phyloP scores from a whole-genome alignment of 2,113 vertebrate species.

The Scatophagus argus region DNA sequence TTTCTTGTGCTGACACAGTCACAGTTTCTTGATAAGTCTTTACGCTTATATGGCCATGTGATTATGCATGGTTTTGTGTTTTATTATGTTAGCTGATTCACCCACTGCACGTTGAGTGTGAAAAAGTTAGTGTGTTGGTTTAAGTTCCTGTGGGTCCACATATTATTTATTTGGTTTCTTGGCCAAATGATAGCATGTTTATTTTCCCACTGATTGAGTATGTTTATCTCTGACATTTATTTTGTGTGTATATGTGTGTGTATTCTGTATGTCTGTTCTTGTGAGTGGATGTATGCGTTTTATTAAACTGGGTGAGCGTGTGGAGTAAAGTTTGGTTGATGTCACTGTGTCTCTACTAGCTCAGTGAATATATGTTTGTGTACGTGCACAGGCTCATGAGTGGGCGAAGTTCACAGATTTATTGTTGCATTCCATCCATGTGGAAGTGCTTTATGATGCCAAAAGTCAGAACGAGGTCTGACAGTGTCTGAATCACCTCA shows the following conservation, averaged over 20 bases:
- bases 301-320: constrained; percentile 14
- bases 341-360: constrained; percentile 8
- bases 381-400: background rate
- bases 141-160: background rate
- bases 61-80: constrained; percentile 9
- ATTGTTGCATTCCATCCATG: constrained; percentile 53
- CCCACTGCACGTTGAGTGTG: background rate
- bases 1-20: constrained; percentile 9
- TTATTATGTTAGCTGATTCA: constrained; percentile 36
- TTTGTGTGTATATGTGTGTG: no score
- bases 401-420: constrained; percentile 56
- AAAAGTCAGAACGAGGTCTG: constrained; percentile 51
- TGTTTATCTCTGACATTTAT: constrained; percentile 5
- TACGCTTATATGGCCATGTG: background rate
- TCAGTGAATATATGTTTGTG: background rate
- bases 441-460: constrained; percentile 57
- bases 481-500: constrained; percentile 45
- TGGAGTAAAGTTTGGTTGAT: constrained; percentile 36
- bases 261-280: background rate
- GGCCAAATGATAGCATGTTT: background rate
- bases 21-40: constrained; percentile 32
- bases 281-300: constrained; percentile 13
- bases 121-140: background rate
- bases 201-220: background rate
- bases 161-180: background rate